Conservation (phyloP, 2,113 vertebrate species). For the Syrmaticus mikado region DNA sequence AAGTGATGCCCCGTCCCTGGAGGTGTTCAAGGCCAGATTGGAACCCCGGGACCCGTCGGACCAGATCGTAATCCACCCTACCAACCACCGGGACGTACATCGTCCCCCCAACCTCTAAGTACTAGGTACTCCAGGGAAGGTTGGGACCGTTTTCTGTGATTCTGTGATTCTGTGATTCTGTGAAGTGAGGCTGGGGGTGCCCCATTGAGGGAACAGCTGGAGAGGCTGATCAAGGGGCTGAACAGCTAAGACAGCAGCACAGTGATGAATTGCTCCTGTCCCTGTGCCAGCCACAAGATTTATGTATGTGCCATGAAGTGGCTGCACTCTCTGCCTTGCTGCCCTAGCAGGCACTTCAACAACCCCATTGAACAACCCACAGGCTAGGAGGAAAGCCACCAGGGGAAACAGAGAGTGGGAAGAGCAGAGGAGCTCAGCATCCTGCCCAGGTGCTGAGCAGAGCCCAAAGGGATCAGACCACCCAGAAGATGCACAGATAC, state of each 20-base stretch:
- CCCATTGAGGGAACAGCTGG: not conserved
- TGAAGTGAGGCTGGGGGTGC: not conserved
- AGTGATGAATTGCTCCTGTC: slow-evolving; percentile 27
- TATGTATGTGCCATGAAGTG: not conserved
- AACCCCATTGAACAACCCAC: not conserved
- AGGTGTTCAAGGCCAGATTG: no score
- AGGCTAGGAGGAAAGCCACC: not conserved
- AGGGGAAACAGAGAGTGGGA: not conserved
- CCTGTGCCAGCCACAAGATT: not conserved
- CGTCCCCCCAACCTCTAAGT: no score
- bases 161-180: no score
- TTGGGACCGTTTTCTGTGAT: no score
- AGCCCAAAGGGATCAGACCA: not conserved
- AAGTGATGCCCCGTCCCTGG: no score
- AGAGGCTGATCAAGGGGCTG: not conserved
- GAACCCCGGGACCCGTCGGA: no score
- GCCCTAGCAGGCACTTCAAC: not conserved
- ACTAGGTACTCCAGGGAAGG: no score
- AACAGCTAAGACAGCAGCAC: fast-evolving
- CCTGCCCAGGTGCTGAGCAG: not conserved
- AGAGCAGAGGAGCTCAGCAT: not conserved
- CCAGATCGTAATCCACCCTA: no score
- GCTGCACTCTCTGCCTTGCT: not conserved
- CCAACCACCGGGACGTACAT: no score
- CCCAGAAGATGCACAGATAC: not conserved